phyloP scores from a whole-genome alignment of 2,797 vertebrate genomes.

The Bradypus variegatus region DNA sequence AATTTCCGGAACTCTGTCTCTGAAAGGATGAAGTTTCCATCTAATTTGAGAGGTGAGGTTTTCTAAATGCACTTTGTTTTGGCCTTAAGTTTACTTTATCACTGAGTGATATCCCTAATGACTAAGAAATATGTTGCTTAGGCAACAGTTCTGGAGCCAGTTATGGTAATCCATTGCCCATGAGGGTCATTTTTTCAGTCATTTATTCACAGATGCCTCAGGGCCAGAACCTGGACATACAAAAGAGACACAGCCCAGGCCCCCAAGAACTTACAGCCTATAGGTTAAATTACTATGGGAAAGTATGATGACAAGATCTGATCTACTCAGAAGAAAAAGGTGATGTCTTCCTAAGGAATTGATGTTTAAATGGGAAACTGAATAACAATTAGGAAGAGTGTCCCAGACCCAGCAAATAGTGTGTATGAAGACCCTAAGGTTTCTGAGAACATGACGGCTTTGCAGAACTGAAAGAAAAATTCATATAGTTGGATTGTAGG shows the following conservation, averaged over 20 bases:
- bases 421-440: not conserved
- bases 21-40: not conserved
- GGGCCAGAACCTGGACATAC: not conserved
- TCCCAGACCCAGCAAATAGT: not conserved
- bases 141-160: not conserved
- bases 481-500: accelerated
- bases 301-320: not conserved
- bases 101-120: not conserved
- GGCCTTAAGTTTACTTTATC: not conserved
- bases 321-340: not conserved
- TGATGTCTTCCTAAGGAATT: not conserved
- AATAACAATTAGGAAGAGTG: not conserved
- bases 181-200: not conserved
- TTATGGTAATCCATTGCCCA: not conserved
- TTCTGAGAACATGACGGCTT: not conserved
- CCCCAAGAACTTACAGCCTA: not conserved
- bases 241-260: not conserved
- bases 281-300: not conserved
- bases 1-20: not conserved
- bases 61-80: slow-evolving; percentile 25
- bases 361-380: not conserved
- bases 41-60: not conserved
- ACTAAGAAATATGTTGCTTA: not conserved
- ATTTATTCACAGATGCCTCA: not conserved
- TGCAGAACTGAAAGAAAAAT: not conserved